Percentiles rank a stretch among this genome's conserved stretches.
Evolutionary conservation across 2,113 vertebrate genomes (phyloP).

Genomic region (Thryonomys swinderianus): DNA sequence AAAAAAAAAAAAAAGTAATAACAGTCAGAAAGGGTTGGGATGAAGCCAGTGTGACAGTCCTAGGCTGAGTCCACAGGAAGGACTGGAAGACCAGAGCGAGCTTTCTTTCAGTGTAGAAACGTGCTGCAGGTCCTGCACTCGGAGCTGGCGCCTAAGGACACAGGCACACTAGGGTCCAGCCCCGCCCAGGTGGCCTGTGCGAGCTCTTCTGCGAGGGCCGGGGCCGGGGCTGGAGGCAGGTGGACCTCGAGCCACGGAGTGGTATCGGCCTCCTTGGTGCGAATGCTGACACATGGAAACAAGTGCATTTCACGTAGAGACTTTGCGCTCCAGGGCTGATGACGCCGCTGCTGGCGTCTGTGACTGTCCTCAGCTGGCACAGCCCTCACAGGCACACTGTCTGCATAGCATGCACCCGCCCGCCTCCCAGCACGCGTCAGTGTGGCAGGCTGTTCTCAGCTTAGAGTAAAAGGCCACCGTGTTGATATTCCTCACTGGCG

Average conservation of each 20-base stretch:
- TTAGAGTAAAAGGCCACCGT: not conserved
- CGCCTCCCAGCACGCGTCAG: not conserved
- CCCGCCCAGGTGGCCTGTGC: not conserved
- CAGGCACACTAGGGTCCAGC: not conserved
- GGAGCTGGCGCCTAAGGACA: not conserved
- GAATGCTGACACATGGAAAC: not conserved
- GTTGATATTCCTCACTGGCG: not conserved
- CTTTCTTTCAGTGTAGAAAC: not conserved
- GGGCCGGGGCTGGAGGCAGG: not conserved
- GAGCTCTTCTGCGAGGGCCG: not conserved
- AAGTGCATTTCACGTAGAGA: not conserved
- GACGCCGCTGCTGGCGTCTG: not conserved
- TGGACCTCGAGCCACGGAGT: not conserved
- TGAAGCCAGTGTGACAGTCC: not conserved
- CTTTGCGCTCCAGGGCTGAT: not conserved
- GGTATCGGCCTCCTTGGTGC: not conserved
- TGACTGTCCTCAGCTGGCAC: conserved; percentile 13
- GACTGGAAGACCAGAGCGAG: not conserved
- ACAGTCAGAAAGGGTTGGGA: no score
- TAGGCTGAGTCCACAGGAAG: not conserved
- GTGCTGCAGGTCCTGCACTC: not conserved
- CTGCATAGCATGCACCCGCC: not conserved
- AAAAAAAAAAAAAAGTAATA: no score
- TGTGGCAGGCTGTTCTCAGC: conserved; percentile 43
- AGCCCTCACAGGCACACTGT: not conserved